Evolutionary conservation across 2,113 vertebrate species (phyloP).

Genomic region (Rattus rattus): DNA sequence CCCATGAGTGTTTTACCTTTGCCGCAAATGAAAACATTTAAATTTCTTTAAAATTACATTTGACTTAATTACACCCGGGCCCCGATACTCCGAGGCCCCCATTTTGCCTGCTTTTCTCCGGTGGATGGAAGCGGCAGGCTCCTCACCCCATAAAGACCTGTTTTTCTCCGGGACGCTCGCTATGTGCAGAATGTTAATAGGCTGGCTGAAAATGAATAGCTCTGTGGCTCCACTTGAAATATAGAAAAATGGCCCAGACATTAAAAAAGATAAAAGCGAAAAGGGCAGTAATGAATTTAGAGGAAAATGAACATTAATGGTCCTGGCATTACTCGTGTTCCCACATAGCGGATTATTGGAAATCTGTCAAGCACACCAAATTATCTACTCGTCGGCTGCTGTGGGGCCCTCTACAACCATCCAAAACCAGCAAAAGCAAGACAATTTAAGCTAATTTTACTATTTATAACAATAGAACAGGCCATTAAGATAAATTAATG

Average conservation of each 20-base stretch:
- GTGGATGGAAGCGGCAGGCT: slow-evolving; percentile 82
- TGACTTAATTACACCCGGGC: slow-evolving; percentile 86
- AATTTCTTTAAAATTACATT: slow-evolving; percentile 91
- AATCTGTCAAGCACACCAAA: slow-evolving; percentile 99
- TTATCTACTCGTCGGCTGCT: slow-evolving; percentile 98
- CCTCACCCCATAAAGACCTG: slow-evolving; percentile 88
- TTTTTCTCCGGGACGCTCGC: slow-evolving; percentile 88
- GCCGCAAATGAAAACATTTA: slow-evolving; percentile 89
- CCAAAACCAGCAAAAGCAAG: slow-evolving; percentile 99
- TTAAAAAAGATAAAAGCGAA: slow-evolving; percentile 99
- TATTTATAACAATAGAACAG: slow-evolving; percentile 99
- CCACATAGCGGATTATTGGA: slow-evolving; percentile 99
- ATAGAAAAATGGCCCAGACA: slow-evolving; percentile 95
- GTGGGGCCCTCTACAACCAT: slow-evolving; percentile 96
- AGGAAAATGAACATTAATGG: slow-evolving; percentile 99
- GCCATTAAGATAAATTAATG: slow-evolving; percentile 99
- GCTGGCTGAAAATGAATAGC: slow-evolving; percentile 91
- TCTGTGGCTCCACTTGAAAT: slow-evolving; percentile 96
- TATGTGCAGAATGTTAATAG: slow-evolving; percentile 93
- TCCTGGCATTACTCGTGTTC: slow-evolving; percentile 99
- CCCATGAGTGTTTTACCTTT: slow-evolving; percentile 85
- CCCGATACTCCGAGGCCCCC: slow-evolving; percentile 83
- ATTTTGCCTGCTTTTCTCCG: slow-evolving; percentile 81
- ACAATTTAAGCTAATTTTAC: slow-evolving; percentile 99
- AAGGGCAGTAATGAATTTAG: slow-evolving; percentile 99